Conservation (phyloP, 1,140 invertebrate genomes). For the Apolygus lucorum region DNA sequence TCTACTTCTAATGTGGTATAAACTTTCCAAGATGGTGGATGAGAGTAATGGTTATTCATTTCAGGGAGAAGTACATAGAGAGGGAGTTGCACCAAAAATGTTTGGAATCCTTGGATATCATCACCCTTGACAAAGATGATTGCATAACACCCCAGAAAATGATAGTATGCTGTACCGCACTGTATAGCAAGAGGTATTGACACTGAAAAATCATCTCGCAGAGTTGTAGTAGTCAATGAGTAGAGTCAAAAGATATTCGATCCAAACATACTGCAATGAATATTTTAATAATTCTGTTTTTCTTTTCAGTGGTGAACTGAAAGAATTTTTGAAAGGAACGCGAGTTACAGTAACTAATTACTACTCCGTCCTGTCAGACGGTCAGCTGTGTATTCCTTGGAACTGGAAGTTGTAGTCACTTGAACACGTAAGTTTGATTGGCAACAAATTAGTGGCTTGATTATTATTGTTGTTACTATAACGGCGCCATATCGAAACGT, state of each 20-base stretch:
- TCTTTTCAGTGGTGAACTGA: slow-evolving; percentile 35
- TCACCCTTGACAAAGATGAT: slow-evolving; percentile 73
- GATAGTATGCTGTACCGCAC: slow-evolving; percentile 68
- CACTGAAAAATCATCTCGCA: too few species aligned
- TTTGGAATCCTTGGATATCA: slow-evolving; percentile 54
- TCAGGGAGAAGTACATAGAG: slow-evolving; percentile 68
- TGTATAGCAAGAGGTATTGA: slow-evolving; percentile 49
- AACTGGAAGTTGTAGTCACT: slow-evolving; percentile 60
- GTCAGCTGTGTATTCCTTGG: slow-evolving; percentile 86
- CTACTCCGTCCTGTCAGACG: slow-evolving; percentile 83
- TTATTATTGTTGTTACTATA: too few species aligned
- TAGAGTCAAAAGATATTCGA: too few species aligned
- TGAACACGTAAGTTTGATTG: too few species aligned
- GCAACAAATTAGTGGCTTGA: too few species aligned
- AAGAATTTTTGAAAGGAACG: slow-evolving; percentile 43
- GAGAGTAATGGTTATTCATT: slow-evolving; percentile 36
- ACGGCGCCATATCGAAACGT: too few species aligned
- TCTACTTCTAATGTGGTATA: slow-evolving; percentile 22
- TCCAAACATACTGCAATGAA: too few species aligned
- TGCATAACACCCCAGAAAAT: slow-evolving; percentile 80
- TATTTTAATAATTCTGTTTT: too few species aligned
- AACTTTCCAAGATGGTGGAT: slow-evolving; percentile 6
- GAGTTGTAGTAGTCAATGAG: too few species aligned
- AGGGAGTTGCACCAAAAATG: slow-evolving; percentile 56
- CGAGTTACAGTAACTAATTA: slow-evolving; percentile 78